Evolutionary conservation across 1,140 invertebrate species (phyloP), one percentile per base, ranked within the genome.

Genomic region (Cecropterus lyciades): DNA sequence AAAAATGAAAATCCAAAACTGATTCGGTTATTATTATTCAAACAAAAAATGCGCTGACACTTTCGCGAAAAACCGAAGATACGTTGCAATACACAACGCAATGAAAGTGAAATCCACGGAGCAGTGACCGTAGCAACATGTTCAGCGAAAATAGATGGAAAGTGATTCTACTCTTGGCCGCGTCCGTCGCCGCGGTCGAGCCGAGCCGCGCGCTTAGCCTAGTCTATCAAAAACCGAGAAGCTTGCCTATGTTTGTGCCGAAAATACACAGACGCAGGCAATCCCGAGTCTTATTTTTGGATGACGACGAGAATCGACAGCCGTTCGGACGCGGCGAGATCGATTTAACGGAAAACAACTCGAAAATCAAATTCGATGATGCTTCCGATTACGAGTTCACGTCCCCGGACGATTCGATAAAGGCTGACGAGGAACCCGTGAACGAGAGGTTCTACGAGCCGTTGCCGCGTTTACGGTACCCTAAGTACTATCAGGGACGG

Each of bases 141-240:
- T 85, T 87, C 13, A 85, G 83, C 79, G 88, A 85, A 82, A 85
- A 84, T 74, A 81, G 69, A 77, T 92, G 87, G 92, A 93, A 92
- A 89, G 85, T 92, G 67, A 73, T 92, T 69, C 67, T 93, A 67
- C 66, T 92, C 37, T 70, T 89, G 37, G 79, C 78, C 48, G 83
- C 85, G 64, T 75, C 85, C 24, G 78, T 84, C 40, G 80, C 74
- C 11, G 80, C 83, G 20, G 80, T 72, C 65, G 89, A 91, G 69
- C 73, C 85, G 65, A 85, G 74, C 69, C 84, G 82, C 53, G 87
- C 87, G 67, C 67, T 89, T 2, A 87, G 81, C 65, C 57, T 89
- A 76, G 77, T 81, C 55, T 85, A 88, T 70, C 77, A 79, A 62
- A 82, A 77, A 49, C 80, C 80, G 6, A 79, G 80, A 46, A 82